Conservation (phyloP, 2,888 invertebrate species). For the Drosophila siamana region DNA sequence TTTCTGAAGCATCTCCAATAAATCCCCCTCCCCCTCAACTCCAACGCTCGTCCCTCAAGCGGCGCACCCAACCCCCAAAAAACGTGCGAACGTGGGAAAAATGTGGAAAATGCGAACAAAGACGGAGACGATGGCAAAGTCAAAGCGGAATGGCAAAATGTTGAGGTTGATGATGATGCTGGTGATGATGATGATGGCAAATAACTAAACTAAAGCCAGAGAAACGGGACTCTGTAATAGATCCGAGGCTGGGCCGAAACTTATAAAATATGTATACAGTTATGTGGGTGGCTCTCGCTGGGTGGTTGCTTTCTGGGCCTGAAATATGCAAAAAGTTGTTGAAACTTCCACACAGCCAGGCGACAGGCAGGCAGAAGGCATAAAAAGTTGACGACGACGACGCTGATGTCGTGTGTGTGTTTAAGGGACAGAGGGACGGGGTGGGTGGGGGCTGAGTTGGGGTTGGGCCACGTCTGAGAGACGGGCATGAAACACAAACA, state of each 20-base stretch:
- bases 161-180: constrained; percentile 30
- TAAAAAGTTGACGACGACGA: constrained; percentile 54
- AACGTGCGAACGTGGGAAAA: constrained; percentile 68
- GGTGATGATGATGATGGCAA: constrained; percentile 27
- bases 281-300: constrained; percentile 51
- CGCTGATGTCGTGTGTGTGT: constrained; percentile 21
- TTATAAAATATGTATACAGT: constrained; percentile 68
- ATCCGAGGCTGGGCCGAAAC: constrained; percentile 47
- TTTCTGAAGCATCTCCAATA: constrained; percentile 24
- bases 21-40: neutral
- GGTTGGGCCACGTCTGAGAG: constrained; percentile 33
- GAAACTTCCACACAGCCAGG: constrained; percentile 63
- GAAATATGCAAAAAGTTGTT: constrained; percentile 75
- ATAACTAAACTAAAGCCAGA: constrained; percentile 65
- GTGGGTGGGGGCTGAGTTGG: constrained; percentile 14
- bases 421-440: too few species aligned
- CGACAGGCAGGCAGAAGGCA: constrained; percentile 54
- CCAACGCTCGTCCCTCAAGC: neutral
- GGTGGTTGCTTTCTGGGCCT: constrained; percentile 32
- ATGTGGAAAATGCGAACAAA: constrained; percentile 63
- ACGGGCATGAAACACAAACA: constrained; percentile 28
- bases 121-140: constrained; percentile 33
- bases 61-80: too few species aligned
- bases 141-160: constrained; percentile 41
- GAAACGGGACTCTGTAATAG: constrained; percentile 20